phyloP scores from a whole-genome alignment of 2,888 invertebrate genomes.

The Eristalis intricaria region DNA sequence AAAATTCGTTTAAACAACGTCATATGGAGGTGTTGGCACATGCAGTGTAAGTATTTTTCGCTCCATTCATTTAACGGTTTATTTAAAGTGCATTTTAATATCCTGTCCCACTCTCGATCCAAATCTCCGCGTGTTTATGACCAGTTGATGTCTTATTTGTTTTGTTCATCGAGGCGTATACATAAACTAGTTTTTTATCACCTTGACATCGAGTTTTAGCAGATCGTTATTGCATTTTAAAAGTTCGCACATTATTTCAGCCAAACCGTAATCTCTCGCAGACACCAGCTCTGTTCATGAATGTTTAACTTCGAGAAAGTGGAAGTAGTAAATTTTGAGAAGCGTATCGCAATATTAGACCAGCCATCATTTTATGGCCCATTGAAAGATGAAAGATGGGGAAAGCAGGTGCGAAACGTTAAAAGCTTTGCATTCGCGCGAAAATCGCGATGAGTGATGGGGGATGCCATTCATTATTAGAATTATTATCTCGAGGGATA shows the following conservation, averaged over 20 bases:
- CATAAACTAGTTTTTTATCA: not conserved
- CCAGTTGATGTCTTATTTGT: not conserved
- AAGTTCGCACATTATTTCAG: not conserved
- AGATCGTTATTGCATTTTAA: not conserved
- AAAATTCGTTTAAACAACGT: constrained; percentile 99
- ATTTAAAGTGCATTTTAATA: not conserved
- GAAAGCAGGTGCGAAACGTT: not conserved
- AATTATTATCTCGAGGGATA: not conserved
- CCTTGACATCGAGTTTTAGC: not conserved
- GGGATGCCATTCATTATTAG: not conserved
- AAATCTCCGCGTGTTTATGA: not conserved
- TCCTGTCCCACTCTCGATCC: not conserved
- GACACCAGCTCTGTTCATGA: not conserved
- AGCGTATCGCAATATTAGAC: not conserved
- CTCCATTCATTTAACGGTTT: too few relatives aligned
- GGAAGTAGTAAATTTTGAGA: not conserved
- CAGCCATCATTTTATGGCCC: not conserved
- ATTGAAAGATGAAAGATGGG: not conserved
- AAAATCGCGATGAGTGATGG: not conserved
- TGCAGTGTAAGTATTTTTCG: constrained; percentile 92
- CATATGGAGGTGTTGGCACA: constrained; percentile 99
- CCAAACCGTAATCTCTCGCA: not conserved
- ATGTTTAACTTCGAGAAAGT: not conserved
- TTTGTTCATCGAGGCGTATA: not conserved
- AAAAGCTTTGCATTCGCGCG: not conserved